Percentiles rank a stretch among this genome's conserved stretches.
Conservation (phyloP, 2,113 vertebrate species). For the Lasiurus borealis region DNA sequence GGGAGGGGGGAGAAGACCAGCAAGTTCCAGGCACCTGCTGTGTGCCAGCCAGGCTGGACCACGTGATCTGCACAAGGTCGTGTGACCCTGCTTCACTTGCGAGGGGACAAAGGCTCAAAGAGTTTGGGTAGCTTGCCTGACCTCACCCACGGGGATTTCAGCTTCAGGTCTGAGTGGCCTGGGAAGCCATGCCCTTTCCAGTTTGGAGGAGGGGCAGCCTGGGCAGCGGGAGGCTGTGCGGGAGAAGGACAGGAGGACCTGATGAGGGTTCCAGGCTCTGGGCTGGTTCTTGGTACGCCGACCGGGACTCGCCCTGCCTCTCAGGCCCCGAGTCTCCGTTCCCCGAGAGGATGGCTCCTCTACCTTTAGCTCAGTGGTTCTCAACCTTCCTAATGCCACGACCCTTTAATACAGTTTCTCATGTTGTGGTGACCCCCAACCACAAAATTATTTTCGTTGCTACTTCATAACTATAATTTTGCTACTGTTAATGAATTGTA, state of each 20-base stretch:
- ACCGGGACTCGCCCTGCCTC: not conserved
- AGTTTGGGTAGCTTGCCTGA: not conserved
- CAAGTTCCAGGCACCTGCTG: not conserved
- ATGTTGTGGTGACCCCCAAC: too few relatives aligned
- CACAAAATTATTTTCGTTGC: too few relatives aligned
- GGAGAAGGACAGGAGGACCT: too few relatives aligned
- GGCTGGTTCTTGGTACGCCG: not conserved
- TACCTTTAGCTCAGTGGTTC: too few relatives aligned
- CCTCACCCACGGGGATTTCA: not conserved
- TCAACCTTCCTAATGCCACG: too few relatives aligned
- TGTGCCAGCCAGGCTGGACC: not conserved
- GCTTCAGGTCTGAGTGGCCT: not conserved
- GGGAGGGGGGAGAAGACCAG: not conserved
- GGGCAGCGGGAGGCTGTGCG: not conserved
- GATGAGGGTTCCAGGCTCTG: not conserved
- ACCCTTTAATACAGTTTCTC: too few relatives aligned
- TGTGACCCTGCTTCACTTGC: not conserved
- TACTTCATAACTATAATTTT: too few relatives aligned
- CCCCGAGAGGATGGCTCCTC: not conserved
- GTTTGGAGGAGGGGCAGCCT: not conserved
- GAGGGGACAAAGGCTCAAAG: not conserved
- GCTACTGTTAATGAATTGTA: too few relatives aligned
- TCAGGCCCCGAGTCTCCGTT: not conserved
- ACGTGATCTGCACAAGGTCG: accelerated
- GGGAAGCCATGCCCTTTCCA: not conserved